Evolutionary conservation across 2,888 invertebrate species (phyloP).

Genomic region (Apamea monoglypha): DNA sequence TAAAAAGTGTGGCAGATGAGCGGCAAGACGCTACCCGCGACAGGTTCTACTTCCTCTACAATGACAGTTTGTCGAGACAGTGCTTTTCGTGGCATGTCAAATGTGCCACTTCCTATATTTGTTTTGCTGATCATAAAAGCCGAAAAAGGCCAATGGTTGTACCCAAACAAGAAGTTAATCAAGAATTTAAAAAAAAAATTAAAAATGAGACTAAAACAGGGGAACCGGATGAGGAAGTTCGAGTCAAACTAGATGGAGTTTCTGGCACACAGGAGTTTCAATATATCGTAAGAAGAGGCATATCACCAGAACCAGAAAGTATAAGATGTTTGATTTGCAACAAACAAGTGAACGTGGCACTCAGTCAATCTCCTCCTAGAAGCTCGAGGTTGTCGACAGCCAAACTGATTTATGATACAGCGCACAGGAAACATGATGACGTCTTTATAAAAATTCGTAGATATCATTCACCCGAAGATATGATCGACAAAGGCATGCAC

Average conservation of each 20-base stretch:
- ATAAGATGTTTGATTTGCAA: constrained; percentile 42
- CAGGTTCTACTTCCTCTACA: constrained; percentile 42
- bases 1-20: constrained; percentile 35
- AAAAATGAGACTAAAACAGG: not conserved
- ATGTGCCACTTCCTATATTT: constrained; percentile 32
- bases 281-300: not conserved
- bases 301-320: constrained; percentile 15
- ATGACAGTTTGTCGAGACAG: constrained; percentile 32
- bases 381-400: constrained; percentile 18
- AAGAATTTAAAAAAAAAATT: too few relatives aligned
- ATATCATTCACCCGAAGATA: constrained; percentile 19
- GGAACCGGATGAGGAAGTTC: not conserved
- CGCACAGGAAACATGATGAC: constrained; percentile 26
- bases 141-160: not conserved
- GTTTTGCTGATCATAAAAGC: not conserved
- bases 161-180: not conserved
- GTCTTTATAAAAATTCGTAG: constrained; percentile 23
- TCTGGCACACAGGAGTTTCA: not conserved
- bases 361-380: not conserved
- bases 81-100: constrained; percentile 54
- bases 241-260: constrained; percentile 11
- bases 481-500: constrained; percentile 35
- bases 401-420: constrained; percentile 32
- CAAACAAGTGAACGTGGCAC: not conserved
- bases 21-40: constrained; percentile 44